Evolutionary conservation across 2,888 invertebrate genomes (phyloP).

Genomic region (Liposcelis brunnea): DNA sequence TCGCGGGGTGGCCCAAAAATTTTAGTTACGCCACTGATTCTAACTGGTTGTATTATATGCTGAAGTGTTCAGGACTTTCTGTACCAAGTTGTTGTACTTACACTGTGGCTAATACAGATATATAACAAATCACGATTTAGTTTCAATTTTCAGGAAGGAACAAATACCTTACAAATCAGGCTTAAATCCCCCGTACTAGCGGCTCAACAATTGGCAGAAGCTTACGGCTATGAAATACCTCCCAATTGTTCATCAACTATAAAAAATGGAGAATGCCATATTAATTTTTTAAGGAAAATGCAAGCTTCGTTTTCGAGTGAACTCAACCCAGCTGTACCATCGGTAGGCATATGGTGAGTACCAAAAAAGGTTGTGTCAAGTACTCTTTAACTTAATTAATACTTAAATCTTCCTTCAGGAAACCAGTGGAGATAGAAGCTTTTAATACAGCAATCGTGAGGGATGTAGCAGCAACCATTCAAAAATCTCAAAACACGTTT

Average conservation of each 20-base stretch:
- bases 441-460: slow-evolving; percentile 44
- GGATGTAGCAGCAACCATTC: slow-evolving; percentile 22
- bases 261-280: slow-evolving; percentile 82
- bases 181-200: slow-evolving; percentile 32
- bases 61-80: too few relatives aligned
- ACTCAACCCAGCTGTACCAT: slow-evolving; percentile 92
- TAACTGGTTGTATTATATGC: too few relatives aligned
- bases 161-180: slow-evolving; percentile 23
- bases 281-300: slow-evolving; percentile 81
- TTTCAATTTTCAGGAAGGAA: slow-evolving; percentile 19
- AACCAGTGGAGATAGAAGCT: slow-evolving; percentile 44
- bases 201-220: slow-evolving; percentile 28
- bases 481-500: too few relatives aligned
- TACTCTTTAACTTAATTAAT: too few relatives aligned
- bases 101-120: too few relatives aligned
- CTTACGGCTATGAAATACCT: slow-evolving; percentile 38
- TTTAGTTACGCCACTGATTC: too few relatives aligned
- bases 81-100: too few relatives aligned
- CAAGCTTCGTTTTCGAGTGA: slow-evolving; percentile 93
- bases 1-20: too few relatives aligned
- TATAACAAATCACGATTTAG: not conserved
- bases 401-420: slow-evolving; percentile 33
- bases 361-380: slow-evolving; percentile 6
- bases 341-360: slow-evolving; percentile 75
- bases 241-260: slow-evolving; percentile 56